Evolutionary conservation across 2,797 vertebrate genomes (phyloP), one percentile per base, ranked within the genome.

Genomic region (Rhinoraja longicauda): DNA sequence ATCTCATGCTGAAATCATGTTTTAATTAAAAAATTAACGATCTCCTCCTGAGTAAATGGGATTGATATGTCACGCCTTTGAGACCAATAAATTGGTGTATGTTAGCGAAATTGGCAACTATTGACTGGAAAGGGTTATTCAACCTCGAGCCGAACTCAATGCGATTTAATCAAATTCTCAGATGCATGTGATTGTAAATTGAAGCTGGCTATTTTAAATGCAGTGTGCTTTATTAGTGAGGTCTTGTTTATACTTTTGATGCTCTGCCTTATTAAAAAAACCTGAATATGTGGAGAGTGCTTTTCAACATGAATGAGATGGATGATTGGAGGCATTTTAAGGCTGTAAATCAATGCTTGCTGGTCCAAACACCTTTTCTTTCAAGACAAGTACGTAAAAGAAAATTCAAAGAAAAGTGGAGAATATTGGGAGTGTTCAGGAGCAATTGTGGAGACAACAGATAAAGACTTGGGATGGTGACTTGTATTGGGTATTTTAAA

Each of bases 131-230:
- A 45, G 73, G 39, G 39, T 75, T 67, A 92, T n/a, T 75, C 24
- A 92, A 92, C 53, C 67, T 15, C 6, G 53, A 73, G 70, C 72
- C 29, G 67, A 26, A 53, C 36, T 29, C 24, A 92, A 53, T 45
- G n/a, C 1, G 39, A 75, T 39, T 73, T 73, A 92, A 75, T 72
- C 70, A 73, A 91, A 64, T 92, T 53, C 90, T 73, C 29, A 26
- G 10, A 92, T 92, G 2, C n/a, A 10, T 67, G 62, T 88, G 84
- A 88, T 36, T 88, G 17, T 67, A 88, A 88, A 88, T 88, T 88
- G 59, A 67, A 36, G 36, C 84, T 67, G 19, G 17, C 67, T 88
- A 59, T 88, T 24, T 72, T 57, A 53, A 92, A 92, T 45, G 57
- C 19, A 72, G 8, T 72, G 39, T 73, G 13, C 15, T 39, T 70